Evolutionary conservation across 2,888 invertebrate genomes (phyloP).

Genomic region (Beris chalybata): DNA sequence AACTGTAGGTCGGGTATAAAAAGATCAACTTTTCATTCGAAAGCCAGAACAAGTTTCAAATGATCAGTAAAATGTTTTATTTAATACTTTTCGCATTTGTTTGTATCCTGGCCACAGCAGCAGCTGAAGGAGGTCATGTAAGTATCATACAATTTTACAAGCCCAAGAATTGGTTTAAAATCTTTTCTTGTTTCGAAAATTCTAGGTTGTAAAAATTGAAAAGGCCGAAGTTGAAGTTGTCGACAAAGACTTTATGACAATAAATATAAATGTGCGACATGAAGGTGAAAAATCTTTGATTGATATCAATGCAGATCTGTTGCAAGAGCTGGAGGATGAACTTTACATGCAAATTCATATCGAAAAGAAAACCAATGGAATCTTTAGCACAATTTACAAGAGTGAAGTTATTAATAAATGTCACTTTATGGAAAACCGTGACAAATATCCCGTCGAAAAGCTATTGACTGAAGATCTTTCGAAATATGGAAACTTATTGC

Average conservation of each 20-base stretch:
- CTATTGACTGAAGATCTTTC: constrained; percentile 40
- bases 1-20: too few relatives aligned
- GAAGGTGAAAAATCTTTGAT: constrained; percentile 27
- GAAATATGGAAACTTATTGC: constrained; percentile 42
- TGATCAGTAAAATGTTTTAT: too few relatives aligned
- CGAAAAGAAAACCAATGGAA: constrained; percentile 22
- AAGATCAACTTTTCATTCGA: too few relatives aligned
- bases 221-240: constrained; percentile 31
- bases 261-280: constrained; percentile 28
- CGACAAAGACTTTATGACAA: constrained; percentile 30
- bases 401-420: constrained; percentile 36
- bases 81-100: too few relatives aligned
- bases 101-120: too few relatives aligned
- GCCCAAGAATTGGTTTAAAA: too few relatives aligned
- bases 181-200: too few relatives aligned
- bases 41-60: too few relatives aligned
- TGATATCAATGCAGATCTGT: constrained; percentile 34
- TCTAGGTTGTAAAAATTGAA: constrained; percentile 17
- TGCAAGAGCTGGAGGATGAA: constrained; percentile 28
- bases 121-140: too few relatives aligned
- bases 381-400: constrained; percentile 26
- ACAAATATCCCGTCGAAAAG: constrained; percentile 34
- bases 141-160: too few relatives aligned
- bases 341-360: constrained; percentile 35
- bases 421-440: constrained; percentile 34